Evolutionary conservation across 2,113 vertebrate genomes (phyloP).

Genomic region (Pithys albifrons): DNA sequence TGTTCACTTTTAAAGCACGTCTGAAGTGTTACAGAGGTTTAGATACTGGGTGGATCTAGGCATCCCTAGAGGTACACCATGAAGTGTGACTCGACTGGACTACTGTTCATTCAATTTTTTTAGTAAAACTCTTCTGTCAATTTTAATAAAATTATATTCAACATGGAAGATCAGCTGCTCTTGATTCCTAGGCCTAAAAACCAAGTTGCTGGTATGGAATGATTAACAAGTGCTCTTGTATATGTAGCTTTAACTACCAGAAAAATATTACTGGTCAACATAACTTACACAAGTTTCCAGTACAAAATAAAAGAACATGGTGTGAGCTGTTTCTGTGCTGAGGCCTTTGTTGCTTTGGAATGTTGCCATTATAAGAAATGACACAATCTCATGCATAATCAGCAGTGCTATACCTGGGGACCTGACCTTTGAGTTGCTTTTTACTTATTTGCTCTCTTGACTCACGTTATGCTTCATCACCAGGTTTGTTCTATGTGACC

Average conservation of each 20-base stretch:
- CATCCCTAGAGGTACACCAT: not conserved
- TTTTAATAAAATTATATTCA: not conserved
- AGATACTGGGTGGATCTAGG: not conserved
- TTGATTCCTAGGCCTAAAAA: not conserved
- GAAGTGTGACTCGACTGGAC: not conserved
- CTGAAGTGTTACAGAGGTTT: constrained; percentile 47
- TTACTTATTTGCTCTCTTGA: not conserved
- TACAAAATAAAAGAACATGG: not conserved
- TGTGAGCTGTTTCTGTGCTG: not conserved
- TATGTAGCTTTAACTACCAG: not conserved
- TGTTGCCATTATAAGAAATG: not conserved
- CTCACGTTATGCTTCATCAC: not conserved
- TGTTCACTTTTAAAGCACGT: constrained; percentile 61
- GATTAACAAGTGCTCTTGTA: not conserved
- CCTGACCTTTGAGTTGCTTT: not conserved
- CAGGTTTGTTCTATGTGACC: not conserved
- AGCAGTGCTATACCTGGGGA: not conserved
- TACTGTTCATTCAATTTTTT: not conserved
- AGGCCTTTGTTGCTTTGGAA: constrained; percentile 6
- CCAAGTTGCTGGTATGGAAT: not conserved
- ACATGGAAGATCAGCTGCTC: not conserved
- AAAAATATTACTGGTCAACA: not conserved
- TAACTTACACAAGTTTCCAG: not conserved
- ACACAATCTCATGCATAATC: not conserved
- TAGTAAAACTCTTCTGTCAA: not conserved